phyloP scores from a whole-genome alignment of 2,888 invertebrate genomes.

The Plebejus anna region DNA sequence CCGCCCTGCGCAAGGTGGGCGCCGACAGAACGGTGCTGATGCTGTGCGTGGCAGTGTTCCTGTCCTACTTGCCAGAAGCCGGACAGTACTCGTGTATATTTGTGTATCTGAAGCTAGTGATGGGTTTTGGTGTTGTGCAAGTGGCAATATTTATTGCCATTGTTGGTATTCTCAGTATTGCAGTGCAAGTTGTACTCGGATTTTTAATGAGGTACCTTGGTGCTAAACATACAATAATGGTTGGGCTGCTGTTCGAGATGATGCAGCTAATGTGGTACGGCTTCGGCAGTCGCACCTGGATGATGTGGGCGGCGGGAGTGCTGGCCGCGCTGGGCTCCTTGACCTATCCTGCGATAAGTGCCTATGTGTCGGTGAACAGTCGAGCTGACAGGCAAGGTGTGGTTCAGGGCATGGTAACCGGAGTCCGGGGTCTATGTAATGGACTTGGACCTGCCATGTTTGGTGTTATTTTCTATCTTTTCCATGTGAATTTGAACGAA shows the following conservation, averaged over 20 bases:
- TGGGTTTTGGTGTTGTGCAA: constrained; percentile 96
- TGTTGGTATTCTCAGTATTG: constrained; percentile 96
- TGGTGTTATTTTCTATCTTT: constrained; percentile 98
- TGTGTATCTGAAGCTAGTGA: constrained; percentile 97
- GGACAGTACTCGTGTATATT: constrained; percentile 99
- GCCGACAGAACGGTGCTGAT: constrained; percentile 97
- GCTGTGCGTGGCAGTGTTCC: constrained; percentile 97
- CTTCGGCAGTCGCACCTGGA: constrained; percentile 97
- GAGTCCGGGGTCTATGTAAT: constrained; percentile 98
- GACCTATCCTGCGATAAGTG: constrained; percentile 99
- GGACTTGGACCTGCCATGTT: constrained; percentile 99
- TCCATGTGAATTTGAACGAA: constrained; percentile 97
- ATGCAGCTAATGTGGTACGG: constrained; percentile 98
- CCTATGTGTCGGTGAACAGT: constrained; percentile 98
- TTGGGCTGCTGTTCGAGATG: constrained; percentile 97
- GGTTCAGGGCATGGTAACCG: constrained; percentile 98
- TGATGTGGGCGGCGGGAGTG: constrained; percentile 99
- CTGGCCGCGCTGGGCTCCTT: constrained; percentile 97
- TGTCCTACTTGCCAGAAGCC: constrained; percentile 98
- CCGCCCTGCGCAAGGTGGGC: constrained; percentile 94
- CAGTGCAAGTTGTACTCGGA: constrained; percentile 94
- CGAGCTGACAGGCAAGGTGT: constrained; percentile 98
- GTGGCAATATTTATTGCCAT: constrained; percentile 99
- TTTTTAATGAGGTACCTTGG: constrained; percentile 91
- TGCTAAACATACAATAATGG: constrained; percentile 97